Evolutionary conservation across 2,888 invertebrate species (phyloP).

Genomic region (Agrochola lota): DNA sequence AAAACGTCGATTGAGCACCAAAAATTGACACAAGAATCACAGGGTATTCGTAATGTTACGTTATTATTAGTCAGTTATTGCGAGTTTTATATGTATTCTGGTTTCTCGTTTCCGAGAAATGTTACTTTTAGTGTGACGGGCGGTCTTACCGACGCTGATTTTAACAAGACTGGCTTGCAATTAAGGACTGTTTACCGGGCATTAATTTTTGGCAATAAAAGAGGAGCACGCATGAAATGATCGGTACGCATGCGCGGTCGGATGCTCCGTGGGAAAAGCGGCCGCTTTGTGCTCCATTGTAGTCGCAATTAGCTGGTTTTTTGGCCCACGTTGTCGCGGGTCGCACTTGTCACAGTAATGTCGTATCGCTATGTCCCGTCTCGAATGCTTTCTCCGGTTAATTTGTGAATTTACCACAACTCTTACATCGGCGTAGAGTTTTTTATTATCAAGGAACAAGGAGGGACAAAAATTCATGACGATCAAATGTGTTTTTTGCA

Average conservation of each 20-base stretch:
- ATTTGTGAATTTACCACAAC: conserved; percentile 82
- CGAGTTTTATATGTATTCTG: conserved; percentile 82
- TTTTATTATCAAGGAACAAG: conserved; percentile 63
- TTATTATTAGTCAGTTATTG: conserved; percentile 84
- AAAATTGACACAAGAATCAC: conserved; percentile 77
- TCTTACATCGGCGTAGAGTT: conserved; percentile 69
- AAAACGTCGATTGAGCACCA: conserved; percentile 76
- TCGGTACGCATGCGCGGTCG: conserved; percentile 84
- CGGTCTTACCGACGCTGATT: conserved; percentile 74
- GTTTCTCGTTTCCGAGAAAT: conserved; percentile 81
- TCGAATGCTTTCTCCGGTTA: conserved; percentile 83
- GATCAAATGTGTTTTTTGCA: conserved; percentile 79
- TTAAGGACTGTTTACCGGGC: conserved; percentile 89
- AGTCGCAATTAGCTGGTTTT: conserved; percentile 88
- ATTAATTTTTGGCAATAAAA: conserved; percentile 91
- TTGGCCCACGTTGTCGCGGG: conserved; percentile 80
- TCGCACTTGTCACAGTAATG: conserved; percentile 87
- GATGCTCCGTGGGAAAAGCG: conserved; percentile 89
- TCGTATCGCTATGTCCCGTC: conserved; percentile 84
- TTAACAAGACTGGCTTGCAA: conserved; percentile 86
- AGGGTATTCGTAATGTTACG: conserved; percentile 81
- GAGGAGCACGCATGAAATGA: conserved; percentile 87
- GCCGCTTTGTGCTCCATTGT: conserved; percentile 88
- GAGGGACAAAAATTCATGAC: conserved; percentile 71
- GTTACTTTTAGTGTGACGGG: conserved; percentile 79